These are phyloP conservation scores for Larimichthys crocea DNA, from an alignment of 2,113 vertebrate species.

Conservation along the genomic window DNA sequence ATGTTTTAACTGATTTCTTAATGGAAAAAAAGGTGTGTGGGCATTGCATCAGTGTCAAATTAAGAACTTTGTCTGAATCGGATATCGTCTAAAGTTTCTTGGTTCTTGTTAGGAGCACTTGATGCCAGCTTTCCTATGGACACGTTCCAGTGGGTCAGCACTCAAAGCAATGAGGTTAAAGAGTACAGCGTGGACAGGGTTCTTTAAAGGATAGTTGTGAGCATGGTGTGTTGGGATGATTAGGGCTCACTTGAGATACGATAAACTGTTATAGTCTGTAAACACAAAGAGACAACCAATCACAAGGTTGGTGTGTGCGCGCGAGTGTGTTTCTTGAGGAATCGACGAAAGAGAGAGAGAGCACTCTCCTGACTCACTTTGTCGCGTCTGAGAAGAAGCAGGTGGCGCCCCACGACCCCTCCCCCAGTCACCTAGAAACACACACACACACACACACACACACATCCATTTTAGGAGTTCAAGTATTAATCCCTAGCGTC, in stretches of 20 bases:
- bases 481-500: conserved; percentile 83
- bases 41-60: neutral
- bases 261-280: neutral
- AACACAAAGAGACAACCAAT: neutral
- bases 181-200: neutral
- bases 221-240: neutral
- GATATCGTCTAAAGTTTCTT: neutral
- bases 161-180: neutral
- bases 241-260: neutral
- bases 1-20: neutral
- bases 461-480: conserved; percentile 57
- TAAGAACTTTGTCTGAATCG: neutral
- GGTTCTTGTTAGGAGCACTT: neutral
- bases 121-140: neutral
- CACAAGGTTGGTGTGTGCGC: neutral
- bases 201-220: neutral
- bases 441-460: conserved; percentile 26
- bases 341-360: conserved; percentile 22
- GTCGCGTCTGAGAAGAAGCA: conserved; percentile 81
- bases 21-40: neutral
- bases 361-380: conserved; percentile 42
- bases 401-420: conserved; percentile 75
- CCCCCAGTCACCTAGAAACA: conserved; percentile 73
- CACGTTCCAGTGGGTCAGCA: neutral
- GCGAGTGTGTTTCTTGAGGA: conserved; percentile 7